Evolutionary conservation across 2,888 invertebrate genomes (phyloP).

Genomic region (Latrodectus elegans): DNA sequence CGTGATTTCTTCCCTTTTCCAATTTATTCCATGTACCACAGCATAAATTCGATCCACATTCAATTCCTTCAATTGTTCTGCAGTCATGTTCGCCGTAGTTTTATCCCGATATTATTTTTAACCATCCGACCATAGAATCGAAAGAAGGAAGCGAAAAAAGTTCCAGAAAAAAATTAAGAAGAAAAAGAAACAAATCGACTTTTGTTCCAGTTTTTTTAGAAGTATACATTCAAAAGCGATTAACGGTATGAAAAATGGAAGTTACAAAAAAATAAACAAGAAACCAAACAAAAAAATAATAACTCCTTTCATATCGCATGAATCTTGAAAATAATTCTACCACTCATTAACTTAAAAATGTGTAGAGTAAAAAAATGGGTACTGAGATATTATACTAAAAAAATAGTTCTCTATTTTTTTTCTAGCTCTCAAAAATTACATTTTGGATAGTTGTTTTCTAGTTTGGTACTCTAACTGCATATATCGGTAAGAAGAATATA

Average conservation of each 20-base stretch:
- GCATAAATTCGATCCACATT: neutral
- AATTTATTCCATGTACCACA: neutral
- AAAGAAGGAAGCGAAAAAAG: neutral
- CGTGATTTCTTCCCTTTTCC: neutral
- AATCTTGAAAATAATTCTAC: neutral
- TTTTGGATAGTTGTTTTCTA: neutral
- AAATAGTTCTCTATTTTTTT: neutral
- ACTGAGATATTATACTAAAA: neutral
- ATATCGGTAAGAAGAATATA: constrained; percentile 10
- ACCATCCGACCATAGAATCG: neutral
- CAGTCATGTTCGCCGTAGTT: neutral
- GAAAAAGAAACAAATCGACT: neutral
- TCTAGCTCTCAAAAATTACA: neutral
- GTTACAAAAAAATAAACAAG: neutral
- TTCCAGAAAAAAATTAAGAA: neutral
- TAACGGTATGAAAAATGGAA: neutral
- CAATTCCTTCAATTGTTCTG: neutral
- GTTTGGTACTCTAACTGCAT: neutral
- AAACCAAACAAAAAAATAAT: neutral
- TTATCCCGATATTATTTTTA: neutral
- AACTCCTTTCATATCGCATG: neutral
- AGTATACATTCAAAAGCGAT: constrained; percentile 3
- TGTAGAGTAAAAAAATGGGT: neutral
- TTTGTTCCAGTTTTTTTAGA: neutral
- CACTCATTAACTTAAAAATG: constrained; percentile 5